phyloP scores from a whole-genome alignment of 2,797 vertebrate genomes.

The Iguana delicatissima region DNA sequence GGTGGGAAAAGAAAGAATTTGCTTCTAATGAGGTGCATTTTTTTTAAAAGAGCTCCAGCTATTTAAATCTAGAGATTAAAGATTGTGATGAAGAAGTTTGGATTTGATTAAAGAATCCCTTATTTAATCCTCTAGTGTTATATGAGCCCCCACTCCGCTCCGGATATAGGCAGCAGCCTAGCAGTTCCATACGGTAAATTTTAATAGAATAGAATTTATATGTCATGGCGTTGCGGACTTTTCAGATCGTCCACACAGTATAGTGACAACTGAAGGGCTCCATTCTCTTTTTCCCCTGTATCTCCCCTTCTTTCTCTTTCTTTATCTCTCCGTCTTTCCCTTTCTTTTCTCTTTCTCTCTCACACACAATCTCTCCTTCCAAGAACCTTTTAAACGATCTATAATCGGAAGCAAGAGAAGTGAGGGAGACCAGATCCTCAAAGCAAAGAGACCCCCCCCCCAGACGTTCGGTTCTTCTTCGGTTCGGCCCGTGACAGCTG shows the following conservation, averaged over 20 bases:
- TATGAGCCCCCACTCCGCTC: not conserved
- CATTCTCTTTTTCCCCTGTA: not conserved
- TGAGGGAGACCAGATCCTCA: too few species aligned
- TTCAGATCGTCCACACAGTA: not conserved
- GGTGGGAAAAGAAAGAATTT: not conserved
- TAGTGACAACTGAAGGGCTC: not conserved
- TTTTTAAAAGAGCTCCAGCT: not conserved
- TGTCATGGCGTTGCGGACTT: not conserved
- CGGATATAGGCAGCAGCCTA: not conserved
- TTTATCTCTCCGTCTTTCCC: too few species aligned
- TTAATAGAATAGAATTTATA: slow-evolving; percentile 46
- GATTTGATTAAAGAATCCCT: not conserved
- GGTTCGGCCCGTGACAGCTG: too few species aligned
- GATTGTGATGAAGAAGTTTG: too few species aligned
- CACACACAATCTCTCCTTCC: not conserved
- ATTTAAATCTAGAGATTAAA: not conserved
- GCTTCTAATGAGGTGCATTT: not conserved
- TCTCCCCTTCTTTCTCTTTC: too few species aligned
- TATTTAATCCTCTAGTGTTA: not conserved
- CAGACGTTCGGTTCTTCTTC: not conserved
- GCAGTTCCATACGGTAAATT: slow-evolving; percentile 31
- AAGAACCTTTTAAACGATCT: not conserved
- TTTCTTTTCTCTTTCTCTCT: too few species aligned
- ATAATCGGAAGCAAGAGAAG: too few species aligned
- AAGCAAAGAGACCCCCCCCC: not conserved